Percentiles rank a stretch among this genome's conserved stretches.
Evolutionary conservation across 2,797 vertebrate species (phyloP).

Genomic region (Coregonus suidteri): DNA sequence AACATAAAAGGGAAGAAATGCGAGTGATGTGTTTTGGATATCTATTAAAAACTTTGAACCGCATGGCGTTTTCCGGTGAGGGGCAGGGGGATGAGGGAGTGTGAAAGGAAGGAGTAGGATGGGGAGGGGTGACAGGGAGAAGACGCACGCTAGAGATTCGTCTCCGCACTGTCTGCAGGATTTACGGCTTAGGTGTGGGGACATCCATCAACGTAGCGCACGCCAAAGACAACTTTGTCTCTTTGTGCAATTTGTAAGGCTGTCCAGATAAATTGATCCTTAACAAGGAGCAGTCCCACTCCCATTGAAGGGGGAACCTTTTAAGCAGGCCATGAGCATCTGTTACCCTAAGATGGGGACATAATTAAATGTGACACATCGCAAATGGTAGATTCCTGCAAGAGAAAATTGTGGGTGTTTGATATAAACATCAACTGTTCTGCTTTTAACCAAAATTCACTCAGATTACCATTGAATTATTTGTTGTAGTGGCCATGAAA

Average conservation of each 20-base stretch:
- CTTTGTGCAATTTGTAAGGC: slow-evolving; percentile 80
- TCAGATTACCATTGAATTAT: background rate
- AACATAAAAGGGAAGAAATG: slow-evolving; percentile 59
- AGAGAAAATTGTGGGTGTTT: slow-evolving; percentile 2
- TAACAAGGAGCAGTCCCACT: slow-evolving; percentile 73
- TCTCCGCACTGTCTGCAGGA: slow-evolving; percentile 75
- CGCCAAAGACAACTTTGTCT: slow-evolving; percentile 81
- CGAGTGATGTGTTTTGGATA: slow-evolving; percentile 61
- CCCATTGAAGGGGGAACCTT: slow-evolving; percentile 43
- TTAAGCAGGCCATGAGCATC: slow-evolving; percentile 62
- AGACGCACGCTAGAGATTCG: slow-evolving; percentile 64
- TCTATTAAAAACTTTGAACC: slow-evolving; percentile 51
- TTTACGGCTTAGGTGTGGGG: slow-evolving; percentile 76
- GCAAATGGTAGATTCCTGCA: slow-evolving; percentile 37
- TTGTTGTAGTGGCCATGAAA: background rate
- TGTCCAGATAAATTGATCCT: slow-evolving; percentile 82
- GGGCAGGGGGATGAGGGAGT: slow-evolving; percentile 26
- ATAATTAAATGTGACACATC: slow-evolving; percentile 41
- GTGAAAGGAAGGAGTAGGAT: slow-evolving; percentile 15
- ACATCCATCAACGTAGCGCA: slow-evolving; percentile 76
- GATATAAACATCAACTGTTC: slow-evolving; percentile 18
- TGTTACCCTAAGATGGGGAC: slow-evolving; percentile 42
- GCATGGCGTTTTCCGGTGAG: slow-evolving; percentile 40
- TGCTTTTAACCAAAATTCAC: background rate
- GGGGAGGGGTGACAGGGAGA: background rate